Conservation (phyloP, 2,113 vertebrate genomes). For the Xiphorhynchus elegans region DNA sequence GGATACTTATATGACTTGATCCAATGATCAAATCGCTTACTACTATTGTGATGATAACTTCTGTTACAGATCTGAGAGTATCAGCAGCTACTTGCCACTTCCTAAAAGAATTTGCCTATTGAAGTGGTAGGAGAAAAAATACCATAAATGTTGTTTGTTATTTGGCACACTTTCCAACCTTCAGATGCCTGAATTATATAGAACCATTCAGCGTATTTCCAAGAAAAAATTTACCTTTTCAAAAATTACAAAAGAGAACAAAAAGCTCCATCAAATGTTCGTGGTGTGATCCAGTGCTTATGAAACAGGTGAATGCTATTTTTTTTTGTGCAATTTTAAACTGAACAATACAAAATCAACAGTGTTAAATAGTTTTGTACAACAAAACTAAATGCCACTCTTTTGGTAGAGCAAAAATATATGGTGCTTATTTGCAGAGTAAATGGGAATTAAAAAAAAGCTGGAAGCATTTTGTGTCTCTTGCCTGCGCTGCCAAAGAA, state of each 20-base stretch:
- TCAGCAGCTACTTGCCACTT: background rate
- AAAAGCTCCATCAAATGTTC: background rate
- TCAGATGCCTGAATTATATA: conserved; percentile 38
- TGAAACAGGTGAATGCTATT: background rate
- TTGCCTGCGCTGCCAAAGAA: background rate
- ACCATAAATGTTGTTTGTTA: background rate
- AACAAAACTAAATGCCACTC: background rate
- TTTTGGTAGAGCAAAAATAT: background rate
- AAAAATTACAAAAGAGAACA: background rate
- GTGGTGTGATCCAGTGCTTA: background rate
- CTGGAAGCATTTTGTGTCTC: background rate
- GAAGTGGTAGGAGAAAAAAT: background rate
- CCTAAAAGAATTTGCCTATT: background rate
- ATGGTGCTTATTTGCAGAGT: background rate
- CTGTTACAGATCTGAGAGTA: background rate
- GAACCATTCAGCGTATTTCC: background rate
- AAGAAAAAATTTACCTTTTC: background rate
- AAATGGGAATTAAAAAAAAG: background rate
- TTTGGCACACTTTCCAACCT: background rate
- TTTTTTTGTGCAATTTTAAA: conserved; percentile 4
- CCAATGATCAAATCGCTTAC: fast-evolving
- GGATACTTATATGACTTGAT: background rate
- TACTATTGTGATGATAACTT: fast-evolving
- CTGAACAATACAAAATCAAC: conserved; percentile 39
- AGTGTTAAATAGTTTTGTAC: conserved; percentile 12